These are phyloP conservation scores for Siphonodentalium dalli DNA, from an alignment of 2,888 invertebrate species.

Conservation along the genomic window DNA sequence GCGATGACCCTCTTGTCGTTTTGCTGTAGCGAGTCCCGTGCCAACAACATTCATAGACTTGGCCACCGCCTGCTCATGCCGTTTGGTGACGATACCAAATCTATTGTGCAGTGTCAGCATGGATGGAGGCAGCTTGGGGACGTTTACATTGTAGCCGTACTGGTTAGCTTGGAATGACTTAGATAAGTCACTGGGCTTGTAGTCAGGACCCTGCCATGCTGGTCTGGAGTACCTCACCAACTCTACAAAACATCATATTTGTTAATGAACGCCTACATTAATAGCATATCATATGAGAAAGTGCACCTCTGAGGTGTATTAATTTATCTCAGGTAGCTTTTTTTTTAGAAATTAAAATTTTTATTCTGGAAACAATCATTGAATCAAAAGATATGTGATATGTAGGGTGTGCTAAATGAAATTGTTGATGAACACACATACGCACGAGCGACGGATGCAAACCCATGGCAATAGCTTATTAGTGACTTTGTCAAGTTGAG, in stretches of 20 bases:
- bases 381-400: too few species aligned
- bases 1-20: constrained; percentile 41
- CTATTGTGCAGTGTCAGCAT: constrained; percentile 52
- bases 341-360: constrained; percentile 10
- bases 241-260: constrained; percentile 3
- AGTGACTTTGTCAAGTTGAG: too few species aligned
- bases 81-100: constrained; percentile 49
- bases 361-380: too few species aligned
- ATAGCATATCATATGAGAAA: neutral
- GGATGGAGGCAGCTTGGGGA: constrained; percentile 48
- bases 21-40: constrained; percentile 41
- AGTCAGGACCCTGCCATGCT: constrained; percentile 56
- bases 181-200: constrained; percentile 54
- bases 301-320: neutral
- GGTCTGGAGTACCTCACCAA: constrained; percentile 33
- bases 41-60: constrained; percentile 43
- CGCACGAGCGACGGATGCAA: too few species aligned
- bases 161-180: constrained; percentile 47
- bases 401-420: too few species aligned
- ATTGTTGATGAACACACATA: too few species aligned
- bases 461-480: neutral
- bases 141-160: constrained; percentile 55
- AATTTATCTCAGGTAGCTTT: constrained; percentile 18
- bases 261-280: neutral
- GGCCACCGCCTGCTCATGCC: constrained; percentile 27